Base-by-base conservation (phyloP, 1,140 invertebrate genomes). In the Trichogramma pretiosum region DNA sequence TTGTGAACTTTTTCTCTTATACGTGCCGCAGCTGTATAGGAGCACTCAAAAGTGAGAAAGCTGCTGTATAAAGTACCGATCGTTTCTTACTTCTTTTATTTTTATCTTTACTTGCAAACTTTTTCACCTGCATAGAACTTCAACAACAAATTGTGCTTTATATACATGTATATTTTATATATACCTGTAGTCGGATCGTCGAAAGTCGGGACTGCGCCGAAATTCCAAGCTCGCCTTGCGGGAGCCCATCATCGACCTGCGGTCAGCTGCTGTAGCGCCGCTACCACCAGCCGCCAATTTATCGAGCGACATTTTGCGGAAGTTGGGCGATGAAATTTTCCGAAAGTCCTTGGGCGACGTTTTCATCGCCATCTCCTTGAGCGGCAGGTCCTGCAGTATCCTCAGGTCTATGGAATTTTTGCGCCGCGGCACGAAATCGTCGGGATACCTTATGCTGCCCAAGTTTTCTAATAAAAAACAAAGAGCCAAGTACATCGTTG, bases 231-330 rank as follows among this genome's bases (percentile, higher is more conserved):
- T 71, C 2, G 70, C 59, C 55, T 72, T 72, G 28, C 70, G 63
- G 46, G 61, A 54, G 14, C 56, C 50, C 48, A 57, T 65, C 8
- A 70, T 67, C n/a, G 61, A 39, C 42, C 62, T 58, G 5, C 65
- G 62, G n/a, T 70, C 68, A n/a, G n/a, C n/a, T n/a, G n/a, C n/a
- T n/a, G n/a, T n/a, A n/a, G n/a, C n/a, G n/a, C n/a, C n/a, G n/a
- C n/a, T n/a, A 9, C 61, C 57, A 5, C 61, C 64, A n/a, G n/a
- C n/a, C n/a, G n/a, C n/a, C 46, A 65, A 56, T 56, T 59, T 61
- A 42, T 72, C 70, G 30, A 72, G 63, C 10, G 70, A 72, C 67
- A 67, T 72, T 59, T 69, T 68, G 18, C 64, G 67, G 52, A 72
- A 67, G 44, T 65, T 68, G 3, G 64, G 60, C 0, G 66, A 67